Evolutionary conservation across 1,140 invertebrate genomes (phyloP).

Genomic region (Temnothorax nylanderi): DNA sequence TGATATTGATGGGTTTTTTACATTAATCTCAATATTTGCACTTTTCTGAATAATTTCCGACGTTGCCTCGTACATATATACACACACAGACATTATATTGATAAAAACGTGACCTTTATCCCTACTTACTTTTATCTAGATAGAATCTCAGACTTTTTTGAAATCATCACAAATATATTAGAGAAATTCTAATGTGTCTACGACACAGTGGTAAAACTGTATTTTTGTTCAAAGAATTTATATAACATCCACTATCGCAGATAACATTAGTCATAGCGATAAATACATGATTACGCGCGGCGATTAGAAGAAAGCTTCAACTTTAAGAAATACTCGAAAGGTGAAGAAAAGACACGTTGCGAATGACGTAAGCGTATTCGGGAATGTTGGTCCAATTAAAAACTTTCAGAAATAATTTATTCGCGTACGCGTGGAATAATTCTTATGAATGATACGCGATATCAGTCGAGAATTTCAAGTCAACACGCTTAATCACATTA

Average conservation of each 20-base stretch:
- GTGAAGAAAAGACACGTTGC: background rate
- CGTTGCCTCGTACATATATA: background rate
- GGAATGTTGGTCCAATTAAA: background rate
- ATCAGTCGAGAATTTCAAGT: background rate
- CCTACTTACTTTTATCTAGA: background rate
- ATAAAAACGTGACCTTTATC: background rate
- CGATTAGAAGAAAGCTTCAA: background rate
- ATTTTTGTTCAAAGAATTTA: background rate
- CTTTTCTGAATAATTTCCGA: background rate
- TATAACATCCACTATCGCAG: slow-evolving; percentile 17
- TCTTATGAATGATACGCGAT: background rate
- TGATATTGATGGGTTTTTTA: background rate
- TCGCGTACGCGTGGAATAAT: background rate
- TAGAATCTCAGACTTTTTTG: background rate
- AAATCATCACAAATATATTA: background rate
- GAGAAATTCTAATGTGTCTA: background rate
- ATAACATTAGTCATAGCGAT: slow-evolving; percentile 31
- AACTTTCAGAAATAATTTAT: background rate
- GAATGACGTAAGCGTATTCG: background rate
- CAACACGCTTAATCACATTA: background rate
- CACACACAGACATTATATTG: too few species aligned
- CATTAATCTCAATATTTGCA: background rate
- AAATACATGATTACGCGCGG: background rate
- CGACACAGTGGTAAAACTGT: background rate
- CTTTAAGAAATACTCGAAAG: background rate